These are phyloP conservation scores for Gymnocypris eckloni DNA, from an alignment of 2,797 vertebrate species.

Conservation along the genomic window DNA sequence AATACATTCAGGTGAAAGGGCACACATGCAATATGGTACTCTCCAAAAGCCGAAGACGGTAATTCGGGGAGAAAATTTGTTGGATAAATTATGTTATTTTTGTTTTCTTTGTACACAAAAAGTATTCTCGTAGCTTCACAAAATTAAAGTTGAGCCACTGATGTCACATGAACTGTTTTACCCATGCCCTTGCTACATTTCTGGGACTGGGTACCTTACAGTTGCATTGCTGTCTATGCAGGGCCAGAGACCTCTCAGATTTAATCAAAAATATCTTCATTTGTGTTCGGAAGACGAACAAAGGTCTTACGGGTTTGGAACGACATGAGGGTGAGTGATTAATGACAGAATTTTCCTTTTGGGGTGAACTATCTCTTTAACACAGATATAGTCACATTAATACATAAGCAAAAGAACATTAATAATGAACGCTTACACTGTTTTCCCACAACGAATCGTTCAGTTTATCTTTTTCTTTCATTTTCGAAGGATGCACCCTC, in stretches of 20 bases:
- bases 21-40: neutral
- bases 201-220: neutral
- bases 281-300: neutral
- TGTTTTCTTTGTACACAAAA: neutral
- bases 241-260: neutral
- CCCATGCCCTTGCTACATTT: neutral
- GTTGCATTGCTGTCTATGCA: neutral
- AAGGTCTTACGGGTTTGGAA: neutral
- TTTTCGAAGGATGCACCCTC: neutral
- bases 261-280: neutral
- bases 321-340: neutral
- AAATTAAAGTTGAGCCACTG: neutral
- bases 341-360: neutral
- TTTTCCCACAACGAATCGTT: neutral
- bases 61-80: neutral
- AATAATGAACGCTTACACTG: neutral
- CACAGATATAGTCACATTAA: neutral
- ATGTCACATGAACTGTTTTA: neutral
- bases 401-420: neutral
- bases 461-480: neutral
- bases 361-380: neutral
- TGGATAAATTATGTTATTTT: neutral
- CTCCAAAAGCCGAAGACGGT: neutral
- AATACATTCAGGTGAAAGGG: neutral
- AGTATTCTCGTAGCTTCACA: too few species aligned